A percentile compares a stretch with the other conserved stretches of the same genome.
phyloP scores from a whole-genome alignment of 2,113 vertebrate genomes.

The Hymenochirus boettgeri region DNA sequence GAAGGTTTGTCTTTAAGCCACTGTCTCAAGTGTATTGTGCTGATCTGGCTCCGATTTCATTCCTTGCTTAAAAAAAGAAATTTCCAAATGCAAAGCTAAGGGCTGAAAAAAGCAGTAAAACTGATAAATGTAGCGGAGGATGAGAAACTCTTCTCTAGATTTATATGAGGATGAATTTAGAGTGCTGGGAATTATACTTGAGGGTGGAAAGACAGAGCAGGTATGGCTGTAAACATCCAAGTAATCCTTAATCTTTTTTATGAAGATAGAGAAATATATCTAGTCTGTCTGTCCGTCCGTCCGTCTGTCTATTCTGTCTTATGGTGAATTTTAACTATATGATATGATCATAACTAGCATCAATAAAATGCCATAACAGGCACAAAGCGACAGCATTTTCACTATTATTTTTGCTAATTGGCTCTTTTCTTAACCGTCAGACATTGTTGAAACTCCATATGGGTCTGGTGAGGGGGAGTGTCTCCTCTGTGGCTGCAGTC shows the following conservation, averaged over 20 bases:
- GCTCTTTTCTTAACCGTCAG: too few relatives aligned
- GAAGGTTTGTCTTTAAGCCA: constrained; percentile 7
- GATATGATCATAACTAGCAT: too few relatives aligned
- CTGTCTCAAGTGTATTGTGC: constrained; percentile 15
- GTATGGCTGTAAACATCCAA: constrained; percentile 1
- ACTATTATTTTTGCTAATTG: too few relatives aligned
- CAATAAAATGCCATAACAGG: too few relatives aligned
- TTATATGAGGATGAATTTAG: constrained; percentile 31
- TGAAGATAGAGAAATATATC: too few relatives aligned
- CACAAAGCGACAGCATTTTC: too few relatives aligned
- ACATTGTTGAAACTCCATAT: too few relatives aligned
- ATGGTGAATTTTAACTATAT: too few relatives aligned
- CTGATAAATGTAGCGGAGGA: constrained; percentile 30
- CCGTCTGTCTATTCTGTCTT: too few relatives aligned
- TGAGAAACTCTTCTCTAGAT: constrained; percentile 19
- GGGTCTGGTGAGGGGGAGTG: too few relatives aligned
- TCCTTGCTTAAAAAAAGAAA: constrained; percentile 19
- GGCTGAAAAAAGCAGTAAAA: constrained; percentile 21
- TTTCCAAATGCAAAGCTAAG: background rate
- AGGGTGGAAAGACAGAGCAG: constrained; percentile 12
- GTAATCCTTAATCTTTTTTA: constrained; percentile 20
- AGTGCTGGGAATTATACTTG: constrained; percentile 18
- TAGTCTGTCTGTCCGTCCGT: too few relatives aligned
- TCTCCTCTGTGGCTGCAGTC: too few relatives aligned
- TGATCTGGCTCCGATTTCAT: constrained; percentile 18